Conservation (phyloP, 53 echinoderm and acorn worm species). For the Astropecten irregularis region DNA sequence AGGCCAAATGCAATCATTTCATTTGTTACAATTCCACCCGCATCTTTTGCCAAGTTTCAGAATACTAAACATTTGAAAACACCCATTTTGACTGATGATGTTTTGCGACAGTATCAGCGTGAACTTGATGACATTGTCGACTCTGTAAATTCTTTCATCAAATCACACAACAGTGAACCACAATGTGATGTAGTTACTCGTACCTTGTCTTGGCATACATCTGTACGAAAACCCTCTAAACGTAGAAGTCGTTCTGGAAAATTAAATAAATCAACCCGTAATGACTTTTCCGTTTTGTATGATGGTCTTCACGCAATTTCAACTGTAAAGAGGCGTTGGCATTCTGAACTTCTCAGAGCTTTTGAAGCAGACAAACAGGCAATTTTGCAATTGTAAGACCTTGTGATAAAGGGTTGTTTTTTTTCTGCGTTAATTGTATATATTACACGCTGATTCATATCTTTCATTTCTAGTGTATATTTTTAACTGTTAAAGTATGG, state of each 20-base stretch:
- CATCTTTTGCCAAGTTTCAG: background rate
- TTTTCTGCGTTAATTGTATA: too few relatives aligned
- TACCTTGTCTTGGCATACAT: background rate
- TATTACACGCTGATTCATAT: too few relatives aligned
- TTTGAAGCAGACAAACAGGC: too few relatives aligned
- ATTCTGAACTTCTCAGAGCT: too few relatives aligned
- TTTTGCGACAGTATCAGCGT: conserved; percentile 1
- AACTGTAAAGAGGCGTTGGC: too few relatives aligned
- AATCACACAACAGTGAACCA: background rate
- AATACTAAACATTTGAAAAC: background rate
- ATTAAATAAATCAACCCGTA: too few relatives aligned
- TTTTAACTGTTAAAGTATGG: background rate
- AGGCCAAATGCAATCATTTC: background rate
- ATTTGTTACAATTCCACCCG: background rate
- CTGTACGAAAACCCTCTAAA: background rate
- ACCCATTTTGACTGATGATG: background rate
- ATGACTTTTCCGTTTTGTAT: too few relatives aligned
- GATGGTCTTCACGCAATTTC: too few relatives aligned
- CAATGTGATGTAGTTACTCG: background rate
- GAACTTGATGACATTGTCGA: background rate
- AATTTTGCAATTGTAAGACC: too few relatives aligned
- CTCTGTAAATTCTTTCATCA: background rate
- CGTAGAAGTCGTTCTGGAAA: background rate
- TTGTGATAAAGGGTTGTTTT: too few relatives aligned
- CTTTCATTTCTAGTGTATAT: background rate